Base-by-base conservation (phyloP, 2,113 vertebrate genomes). In the Xiphorhynchus elegans region DNA sequence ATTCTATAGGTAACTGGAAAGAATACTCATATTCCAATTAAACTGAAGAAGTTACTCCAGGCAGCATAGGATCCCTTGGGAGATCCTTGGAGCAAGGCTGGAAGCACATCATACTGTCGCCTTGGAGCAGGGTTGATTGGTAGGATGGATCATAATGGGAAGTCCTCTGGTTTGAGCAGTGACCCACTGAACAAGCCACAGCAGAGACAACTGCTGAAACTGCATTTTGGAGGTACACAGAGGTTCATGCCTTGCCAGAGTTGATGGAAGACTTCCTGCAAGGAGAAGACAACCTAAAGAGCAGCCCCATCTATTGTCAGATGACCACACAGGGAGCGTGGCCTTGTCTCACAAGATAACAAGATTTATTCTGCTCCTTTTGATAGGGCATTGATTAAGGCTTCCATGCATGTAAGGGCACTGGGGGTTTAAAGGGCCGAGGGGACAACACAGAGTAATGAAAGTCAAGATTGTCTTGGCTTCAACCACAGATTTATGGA, bases 261-360 rank as follows among this genome's bases (percentile, higher is more conserved):
- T 50, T 96, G 94, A 96, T 96, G 94, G 80, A 96, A 92, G 73
- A 87, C 92, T 97, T 97, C 96, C 95, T 92, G 69, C 31, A 50
- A 92, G 79, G 73, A 90, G 83, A 81, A 69, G 88, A 68, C 52
- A 93, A 90, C 88, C 83, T 73, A 82, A 83, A 58, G 69, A 90
- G 31, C 62, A 68, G 15, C 83, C 33, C 66, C 42, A 39, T 85
- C 59, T 62, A 26, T 40, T 83, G 75, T 90, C 81, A 94, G 80
- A 78, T 0, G 18, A 53, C 95, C 92, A 94, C 92, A 89, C 96
- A 96, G 60, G 2, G 12, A 79, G 73, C 24, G 46, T 50, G 62
- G 72, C 90, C 69, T 74, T 18, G 44, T 74, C 52, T 75, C 70
- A 84, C 50, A 39, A 81, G 80, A 92, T 29, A 86, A 75, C 1